phyloP scores from a whole-genome alignment of 1,140 invertebrate species.

The Leptopilina clavipes region DNA sequence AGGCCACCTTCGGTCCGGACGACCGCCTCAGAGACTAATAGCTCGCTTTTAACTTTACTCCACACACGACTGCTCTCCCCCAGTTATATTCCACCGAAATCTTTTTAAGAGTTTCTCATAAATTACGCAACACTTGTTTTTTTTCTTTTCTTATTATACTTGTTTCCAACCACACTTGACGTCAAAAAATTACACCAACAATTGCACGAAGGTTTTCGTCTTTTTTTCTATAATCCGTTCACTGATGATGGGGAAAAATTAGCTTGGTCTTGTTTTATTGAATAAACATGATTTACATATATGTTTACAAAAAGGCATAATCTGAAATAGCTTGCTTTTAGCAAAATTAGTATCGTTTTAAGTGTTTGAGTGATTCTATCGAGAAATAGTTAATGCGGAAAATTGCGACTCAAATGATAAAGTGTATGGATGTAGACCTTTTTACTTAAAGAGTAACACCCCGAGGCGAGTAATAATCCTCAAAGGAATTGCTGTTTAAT shows the following conservation, averaged over 20 bases:
- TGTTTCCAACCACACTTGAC: no score
- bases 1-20: constrained; percentile 42
- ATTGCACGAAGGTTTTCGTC: no score
- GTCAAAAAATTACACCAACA: no score
- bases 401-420: constrained; percentile 24
- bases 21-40: constrained; percentile 46
- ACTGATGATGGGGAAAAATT: no score
- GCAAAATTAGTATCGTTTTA: neutral
- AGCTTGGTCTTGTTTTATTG: no score
- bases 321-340: neutral
- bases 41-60: constrained; percentile 26
- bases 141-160: no score
- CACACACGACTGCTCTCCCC: neutral
- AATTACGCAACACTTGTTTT: no score
- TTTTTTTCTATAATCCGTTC: no score
- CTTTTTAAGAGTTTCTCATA: no score
- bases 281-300: neutral
- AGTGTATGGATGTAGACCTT: neutral
- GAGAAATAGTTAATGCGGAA: neutral
- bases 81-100: neutral
- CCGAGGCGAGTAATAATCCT: constrained; percentile 27
- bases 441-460: constrained; percentile 20
- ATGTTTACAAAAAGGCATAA: neutral
- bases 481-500: constrained; percentile 25
- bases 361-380: constrained; percentile 13